These are phyloP conservation scores for Drosophila robusta DNA, from an alignment of 2,888 invertebrate species.

Conservation along the genomic window DNA sequence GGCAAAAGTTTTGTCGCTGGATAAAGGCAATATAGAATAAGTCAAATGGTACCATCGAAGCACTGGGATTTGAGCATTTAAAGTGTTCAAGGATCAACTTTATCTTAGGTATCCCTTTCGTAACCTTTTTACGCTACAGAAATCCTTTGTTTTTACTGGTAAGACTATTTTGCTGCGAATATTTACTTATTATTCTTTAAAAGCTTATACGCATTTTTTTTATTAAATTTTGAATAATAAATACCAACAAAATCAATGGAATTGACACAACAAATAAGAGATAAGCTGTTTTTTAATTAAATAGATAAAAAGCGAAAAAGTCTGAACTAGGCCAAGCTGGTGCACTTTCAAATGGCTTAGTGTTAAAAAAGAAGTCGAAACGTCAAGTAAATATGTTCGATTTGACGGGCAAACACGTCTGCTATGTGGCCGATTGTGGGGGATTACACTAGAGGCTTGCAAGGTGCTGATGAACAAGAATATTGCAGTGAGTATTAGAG, in stretches of 20 bases:
- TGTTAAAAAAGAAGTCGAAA: conserved; percentile 31
- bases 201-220: background rate
- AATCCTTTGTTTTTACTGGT: background rate
- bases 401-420: conserved; percentile 73
- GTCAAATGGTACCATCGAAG: no score
- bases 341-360: conserved; percentile 29
- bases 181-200: background rate
- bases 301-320: conserved; percentile 36
- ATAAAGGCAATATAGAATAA: no score
- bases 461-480: conserved; percentile 73
- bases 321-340: background rate
- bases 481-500: conserved; percentile 68
- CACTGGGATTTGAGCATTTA: no score
- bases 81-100: no score
- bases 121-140: background rate
- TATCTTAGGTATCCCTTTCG: background rate
- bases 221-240: conserved; percentile 17
- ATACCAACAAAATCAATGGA: conserved; percentile 18
- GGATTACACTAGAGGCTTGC: conserved; percentile 79
- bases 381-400: conserved; percentile 61
- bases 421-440: conserved; percentile 80
- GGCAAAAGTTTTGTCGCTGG: no score
- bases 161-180: background rate
- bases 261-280: conserved; percentile 32
- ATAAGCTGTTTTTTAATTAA: conserved; percentile 65